phyloP scores from a whole-genome alignment of 64 coral and sea anemone genomes.

The Astreopora myriophthalma region DNA sequence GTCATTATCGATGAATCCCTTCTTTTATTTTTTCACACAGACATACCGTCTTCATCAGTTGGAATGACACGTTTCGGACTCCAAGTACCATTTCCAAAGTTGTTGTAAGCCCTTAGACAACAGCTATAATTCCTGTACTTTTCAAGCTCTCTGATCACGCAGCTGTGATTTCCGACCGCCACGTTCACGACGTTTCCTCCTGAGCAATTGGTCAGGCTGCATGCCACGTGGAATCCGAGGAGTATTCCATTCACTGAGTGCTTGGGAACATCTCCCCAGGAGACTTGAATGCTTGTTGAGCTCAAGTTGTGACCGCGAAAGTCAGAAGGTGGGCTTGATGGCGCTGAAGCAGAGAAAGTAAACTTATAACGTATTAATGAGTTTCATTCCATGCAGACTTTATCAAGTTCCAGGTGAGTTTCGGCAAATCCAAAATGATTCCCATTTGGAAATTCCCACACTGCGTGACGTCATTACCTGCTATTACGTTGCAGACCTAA shows the following conservation, averaged over 20 bases:
- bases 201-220: background rate
- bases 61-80: background rate
- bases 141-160: background rate
- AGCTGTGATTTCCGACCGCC: background rate
- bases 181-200: background rate
- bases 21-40: too few relatives aligned
- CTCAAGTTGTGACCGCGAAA: conserved; percentile 30
- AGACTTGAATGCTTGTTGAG: conserved; percentile 7
- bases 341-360: background rate
- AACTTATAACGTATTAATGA: background rate
- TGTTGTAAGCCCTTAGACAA: conserved; percentile 16
- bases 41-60: conserved; percentile 32
- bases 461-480: too few relatives aligned
- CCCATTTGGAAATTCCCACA: too few relatives aligned
- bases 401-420: background rate
- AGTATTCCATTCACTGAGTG: background rate
- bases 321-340: background rate
- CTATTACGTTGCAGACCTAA: too few relatives aligned
- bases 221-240: background rate
- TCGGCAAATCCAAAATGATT: too few relatives aligned
- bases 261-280: conserved; percentile 9
- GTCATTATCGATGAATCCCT: too few relatives aligned
- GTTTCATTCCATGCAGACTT: background rate
- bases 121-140: background rate
- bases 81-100: conserved; percentile 23